These are phyloP conservation scores for Pteruthius melanotis DNA, from an alignment of 2,113 vertebrate species.

Conservation along the genomic window DNA sequence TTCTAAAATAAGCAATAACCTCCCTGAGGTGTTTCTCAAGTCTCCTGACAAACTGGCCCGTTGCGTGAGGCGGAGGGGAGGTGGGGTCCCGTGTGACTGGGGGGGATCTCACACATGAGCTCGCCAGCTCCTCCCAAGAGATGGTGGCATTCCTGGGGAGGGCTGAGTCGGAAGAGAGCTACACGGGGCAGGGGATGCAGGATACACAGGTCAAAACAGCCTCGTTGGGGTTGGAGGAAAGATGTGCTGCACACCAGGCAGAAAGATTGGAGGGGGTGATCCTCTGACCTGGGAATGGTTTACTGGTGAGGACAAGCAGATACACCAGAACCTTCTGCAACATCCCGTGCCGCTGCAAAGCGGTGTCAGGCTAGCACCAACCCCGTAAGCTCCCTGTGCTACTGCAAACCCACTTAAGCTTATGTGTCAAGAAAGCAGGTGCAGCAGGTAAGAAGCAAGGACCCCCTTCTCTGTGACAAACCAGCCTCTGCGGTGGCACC, in stretches of 20 bases:
- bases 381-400: background rate
- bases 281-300: background rate
- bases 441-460: background rate
- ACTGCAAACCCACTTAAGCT: background rate
- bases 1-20: conserved; percentile 24
- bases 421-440: background rate
- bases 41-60: background rate
- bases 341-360: background rate
- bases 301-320: background rate
- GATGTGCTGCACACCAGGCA: background rate
- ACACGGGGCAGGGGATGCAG: background rate
- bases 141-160: background rate
- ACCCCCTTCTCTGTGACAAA: background rate
- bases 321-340: background rate
- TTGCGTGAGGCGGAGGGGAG: background rate
- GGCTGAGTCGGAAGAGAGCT: background rate
- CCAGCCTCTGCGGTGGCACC: background rate
- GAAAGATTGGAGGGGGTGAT: background rate
- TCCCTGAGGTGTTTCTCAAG: conserved; percentile 39
- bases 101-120: background rate
- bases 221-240: background rate
- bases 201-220: background rate
- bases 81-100: background rate
- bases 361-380: background rate
- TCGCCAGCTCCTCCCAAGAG: background rate